Base-by-base conservation (phyloP, 1,140 invertebrate genomes). In the Drosophila mauritiana region DNA sequence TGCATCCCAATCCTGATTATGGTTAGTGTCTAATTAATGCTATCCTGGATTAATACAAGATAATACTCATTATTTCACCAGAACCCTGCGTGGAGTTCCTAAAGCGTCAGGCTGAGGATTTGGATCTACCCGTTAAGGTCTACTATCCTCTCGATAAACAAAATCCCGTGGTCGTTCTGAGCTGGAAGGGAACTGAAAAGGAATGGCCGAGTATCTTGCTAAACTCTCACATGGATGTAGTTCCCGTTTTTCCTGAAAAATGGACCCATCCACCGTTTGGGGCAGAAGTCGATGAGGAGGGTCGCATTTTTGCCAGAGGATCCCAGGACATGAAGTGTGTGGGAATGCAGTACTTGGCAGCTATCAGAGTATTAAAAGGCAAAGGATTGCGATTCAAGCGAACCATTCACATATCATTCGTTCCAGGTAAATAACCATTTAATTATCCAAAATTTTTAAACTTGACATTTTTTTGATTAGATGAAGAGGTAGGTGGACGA, bases 401-500 rank as follows among this genome's bases (percentile, higher is more conserved):
- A 63, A 97, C 96, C n/a, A 92, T 97, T 22, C 95, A 96, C 84
- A 80, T 98, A 7, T 94, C 95, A 2, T 98, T 97, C 94, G 96
- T 97, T 15, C 96, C 97, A 90, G 97, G 96, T 97, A 92, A 86
- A 46, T 53, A 4, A 49, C 8, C 13, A 5, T 4, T 0, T 0
- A 10, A 20, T n/a, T 17, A 3, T 0, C 17, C 6, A 27, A 10
- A 0, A 12, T 17, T 12, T 2, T 15, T 0, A 5, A 37, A 1
- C 17, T 17, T 27, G 1, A 7, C 0, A 40, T 2, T 0, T 6
- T 15, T 1, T 8, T 63, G 90, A 92, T 80, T 80, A 96, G 98
- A 99, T 93, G 98, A 99, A 93, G 98, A 99, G 94, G 95, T 97
- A 78, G 98, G 98, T 0, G 97, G 97, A 0, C 90, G 93, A 4